phyloP scores from a whole-genome alignment of 2,888 invertebrate species.

The Antheraea yamamai region DNA sequence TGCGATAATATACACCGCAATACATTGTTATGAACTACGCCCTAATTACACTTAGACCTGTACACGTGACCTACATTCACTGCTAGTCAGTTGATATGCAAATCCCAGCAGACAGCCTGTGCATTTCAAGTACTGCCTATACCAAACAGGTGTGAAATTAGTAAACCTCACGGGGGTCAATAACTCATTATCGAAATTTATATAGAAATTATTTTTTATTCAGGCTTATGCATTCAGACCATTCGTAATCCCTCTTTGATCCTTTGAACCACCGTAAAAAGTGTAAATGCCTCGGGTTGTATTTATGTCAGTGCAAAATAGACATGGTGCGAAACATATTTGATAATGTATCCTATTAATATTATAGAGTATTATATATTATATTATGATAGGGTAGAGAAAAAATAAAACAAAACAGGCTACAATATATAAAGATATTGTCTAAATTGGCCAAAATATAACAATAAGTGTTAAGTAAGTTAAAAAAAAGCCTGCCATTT shows the following conservation, averaged over 20 bases:
- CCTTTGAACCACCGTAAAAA: too few relatives aligned
- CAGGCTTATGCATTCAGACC: too few relatives aligned
- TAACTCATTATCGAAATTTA: not conserved
- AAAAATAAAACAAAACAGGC: too few relatives aligned
- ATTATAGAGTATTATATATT: too few relatives aligned
- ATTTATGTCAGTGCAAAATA: not conserved
- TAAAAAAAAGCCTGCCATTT: too few relatives aligned
- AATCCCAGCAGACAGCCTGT: conserved; percentile 39
- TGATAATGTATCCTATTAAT: not conserved
- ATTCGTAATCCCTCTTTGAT: too few relatives aligned
- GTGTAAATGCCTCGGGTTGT: too few relatives aligned
- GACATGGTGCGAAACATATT: not conserved
- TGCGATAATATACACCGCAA: not conserved
- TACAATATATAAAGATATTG: too few relatives aligned
- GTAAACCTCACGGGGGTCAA: not conserved
- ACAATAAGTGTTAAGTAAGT: too few relatives aligned
- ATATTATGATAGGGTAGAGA: too few relatives aligned
- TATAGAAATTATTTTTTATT: too few relatives aligned
- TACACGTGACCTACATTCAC: conserved; percentile 42
- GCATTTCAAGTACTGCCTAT: conserved; percentile 41
- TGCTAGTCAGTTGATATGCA: conserved; percentile 42
- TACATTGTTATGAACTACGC: conserved; percentile 1
- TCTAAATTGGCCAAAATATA: too few relatives aligned
- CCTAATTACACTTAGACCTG: conserved; percentile 42
- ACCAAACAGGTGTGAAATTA: conserved; percentile 3